Base-by-base conservation (phyloP, 2,797 vertebrate genomes). In the Eurystomus glaucurus region DNA sequence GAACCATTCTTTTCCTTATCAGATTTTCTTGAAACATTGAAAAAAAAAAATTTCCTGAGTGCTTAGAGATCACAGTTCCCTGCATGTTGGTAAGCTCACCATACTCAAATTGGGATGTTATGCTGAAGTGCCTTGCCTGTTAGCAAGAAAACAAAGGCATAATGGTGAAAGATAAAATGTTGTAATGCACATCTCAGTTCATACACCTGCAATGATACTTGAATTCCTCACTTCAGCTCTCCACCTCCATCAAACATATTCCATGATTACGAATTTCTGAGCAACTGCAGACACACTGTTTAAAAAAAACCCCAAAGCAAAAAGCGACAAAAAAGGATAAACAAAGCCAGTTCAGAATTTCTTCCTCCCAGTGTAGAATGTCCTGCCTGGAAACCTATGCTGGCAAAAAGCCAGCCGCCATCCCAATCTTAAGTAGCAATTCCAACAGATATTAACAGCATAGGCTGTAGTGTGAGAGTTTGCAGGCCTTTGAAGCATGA, bases 321-420 rank as follows among this genome's bases (percentile, higher is more conserved):
- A 13, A 60, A 75, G 4, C 10, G 60, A 26, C 2, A 43, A n/a
- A 60, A 84, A 64, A 55, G 2, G 52, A 33, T 35, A 70, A 79
- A 9, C 35, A 68, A 66, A 88, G 11, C 11, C 16, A 19, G 87
- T 69, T 54, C 23, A 70, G 14, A 76, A 37, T 62, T 58, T 52
- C 5, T 76, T 74, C 16, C 10, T 84, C 26, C 6, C 3, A 19
- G 16, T n/a, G 4, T 48, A 43, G 46, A 55, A 60, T 74, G 85
- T 82, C 5, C 6, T 66, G 8, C 9, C 19, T 92, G 22, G 48
- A 91, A 83, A 28, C 18, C 4, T 12, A 7, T 0, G 0, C 13
- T 85, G 16, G 9, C 2, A 2, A 75, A 89, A 77, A 66, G 22
- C 23, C 13, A 45, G 18, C 48, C 2, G 0, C 69, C 37, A 52